Evolutionary conservation across 2,888 invertebrate species (phyloP).

Genomic region (Elgonia sp.): DNA sequence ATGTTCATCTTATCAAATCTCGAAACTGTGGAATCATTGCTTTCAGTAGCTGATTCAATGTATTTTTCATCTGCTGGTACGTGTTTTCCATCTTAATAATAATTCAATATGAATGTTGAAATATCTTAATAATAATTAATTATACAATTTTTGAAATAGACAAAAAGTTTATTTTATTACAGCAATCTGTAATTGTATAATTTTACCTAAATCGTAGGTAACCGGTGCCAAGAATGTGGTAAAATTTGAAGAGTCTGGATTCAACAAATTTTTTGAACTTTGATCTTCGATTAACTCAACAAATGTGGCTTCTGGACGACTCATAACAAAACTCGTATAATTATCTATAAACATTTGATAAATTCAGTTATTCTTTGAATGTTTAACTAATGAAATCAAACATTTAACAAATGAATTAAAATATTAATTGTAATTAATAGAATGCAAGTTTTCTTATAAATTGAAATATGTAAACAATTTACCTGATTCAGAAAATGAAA

Average conservation of each 20-base stretch:
- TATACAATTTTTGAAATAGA: neutral
- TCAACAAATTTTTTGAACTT: neutral
- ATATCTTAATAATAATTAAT: neutral
- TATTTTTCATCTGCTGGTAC: too few species aligned
- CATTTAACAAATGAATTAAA: neutral
- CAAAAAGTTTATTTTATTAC: neutral
- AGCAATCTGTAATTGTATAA: neutral
- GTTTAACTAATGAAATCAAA: too few species aligned
- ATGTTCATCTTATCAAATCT: too few species aligned
- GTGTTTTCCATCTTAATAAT: neutral
- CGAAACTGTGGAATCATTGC: too few species aligned
- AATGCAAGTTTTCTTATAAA: neutral
- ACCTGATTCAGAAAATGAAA: neutral
- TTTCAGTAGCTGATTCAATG: too few species aligned
- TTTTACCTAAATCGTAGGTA: neutral
- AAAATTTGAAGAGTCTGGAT: neutral
- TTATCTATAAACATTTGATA: neutral
- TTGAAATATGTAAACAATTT: neutral
- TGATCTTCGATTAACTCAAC: neutral
- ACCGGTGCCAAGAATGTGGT: neutral
- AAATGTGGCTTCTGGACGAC: neutral
- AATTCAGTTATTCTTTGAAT: neutral
- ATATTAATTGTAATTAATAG: neutral
- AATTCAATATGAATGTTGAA: neutral
- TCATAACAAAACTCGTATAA: neutral